A percentile compares a stretch with the other conserved stretches of the same genome.
phyloP scores from a whole-genome alignment of 2,797 vertebrate genomes.

The Artibeus jamaicensis region DNA sequence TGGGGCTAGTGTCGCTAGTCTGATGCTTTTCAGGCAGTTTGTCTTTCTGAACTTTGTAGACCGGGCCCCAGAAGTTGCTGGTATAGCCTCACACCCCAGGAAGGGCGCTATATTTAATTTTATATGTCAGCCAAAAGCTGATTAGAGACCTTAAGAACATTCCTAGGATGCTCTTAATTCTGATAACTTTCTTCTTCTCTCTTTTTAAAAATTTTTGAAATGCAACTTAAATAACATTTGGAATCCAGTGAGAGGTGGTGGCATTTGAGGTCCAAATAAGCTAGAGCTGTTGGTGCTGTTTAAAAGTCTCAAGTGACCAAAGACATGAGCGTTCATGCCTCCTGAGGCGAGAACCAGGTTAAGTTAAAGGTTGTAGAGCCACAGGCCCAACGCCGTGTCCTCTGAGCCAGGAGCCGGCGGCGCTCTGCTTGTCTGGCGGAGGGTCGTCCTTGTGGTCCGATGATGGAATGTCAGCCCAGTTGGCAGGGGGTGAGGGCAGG shows the following conservation, averaged over 20 bases:
- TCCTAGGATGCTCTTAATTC: neutral
- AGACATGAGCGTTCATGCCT: neutral
- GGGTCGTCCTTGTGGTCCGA: neutral
- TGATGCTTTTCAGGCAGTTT: neutral
- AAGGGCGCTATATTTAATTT: neutral
- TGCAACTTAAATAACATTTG: neutral
- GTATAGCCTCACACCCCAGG: neutral
- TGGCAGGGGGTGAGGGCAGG: neutral
- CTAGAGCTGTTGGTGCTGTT: neutral
- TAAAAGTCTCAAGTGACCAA: conserved; percentile 4
- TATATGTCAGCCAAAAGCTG: neutral
- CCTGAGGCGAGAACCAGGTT: neutral
- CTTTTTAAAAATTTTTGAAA: neutral
- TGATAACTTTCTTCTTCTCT: neutral
- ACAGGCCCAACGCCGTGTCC: neutral
- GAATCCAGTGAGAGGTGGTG: neutral
- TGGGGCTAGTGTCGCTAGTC: neutral
- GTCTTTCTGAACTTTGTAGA: neutral
- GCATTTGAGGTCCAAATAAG: neutral
- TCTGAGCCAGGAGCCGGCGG: neutral
- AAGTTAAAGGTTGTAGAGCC: neutral
- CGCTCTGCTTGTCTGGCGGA: neutral
- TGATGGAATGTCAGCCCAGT: neutral
- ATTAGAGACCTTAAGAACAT: conserved; percentile 13
- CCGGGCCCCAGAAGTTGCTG: neutral